Conservation (phyloP, 2,797 vertebrate species). For the Pseudotriccus pelzelni region DNA sequence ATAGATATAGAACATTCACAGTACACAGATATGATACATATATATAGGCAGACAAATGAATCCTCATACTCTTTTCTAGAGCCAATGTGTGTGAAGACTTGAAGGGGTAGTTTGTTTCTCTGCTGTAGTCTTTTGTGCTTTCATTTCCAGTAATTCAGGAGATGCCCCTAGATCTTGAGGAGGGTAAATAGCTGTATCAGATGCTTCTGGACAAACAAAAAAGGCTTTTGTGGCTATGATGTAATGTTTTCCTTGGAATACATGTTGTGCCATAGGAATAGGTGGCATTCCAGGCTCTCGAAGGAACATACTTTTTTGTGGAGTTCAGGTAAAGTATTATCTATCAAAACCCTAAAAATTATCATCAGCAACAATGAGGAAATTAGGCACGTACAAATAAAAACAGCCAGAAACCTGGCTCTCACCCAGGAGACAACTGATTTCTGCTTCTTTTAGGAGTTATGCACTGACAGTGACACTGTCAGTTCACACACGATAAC, state of each 20-base stretch:
- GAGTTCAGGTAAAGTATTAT: not conserved
- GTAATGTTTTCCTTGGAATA: constrained; percentile 16
- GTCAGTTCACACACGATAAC: not conserved
- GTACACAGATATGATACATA: not conserved
- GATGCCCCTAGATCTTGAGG: not conserved
- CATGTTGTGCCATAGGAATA: not conserved
- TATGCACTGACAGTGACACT: not conserved
- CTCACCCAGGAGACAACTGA: not conserved
- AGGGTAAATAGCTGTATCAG: not conserved
- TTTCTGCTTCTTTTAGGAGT: not conserved
- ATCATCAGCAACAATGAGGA: not conserved
- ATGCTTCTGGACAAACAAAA: not conserved
- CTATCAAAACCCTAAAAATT: not conserved
- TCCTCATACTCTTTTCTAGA: not conserved
- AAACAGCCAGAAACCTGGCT: not conserved
- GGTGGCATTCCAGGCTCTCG: not conserved
- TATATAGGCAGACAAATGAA: not conserved
- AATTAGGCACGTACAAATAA: not conserved
- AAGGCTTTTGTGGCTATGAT: not conserved
- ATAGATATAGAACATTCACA: not conserved
- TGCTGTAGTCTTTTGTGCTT: not conserved
- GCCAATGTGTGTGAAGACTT: not conserved
- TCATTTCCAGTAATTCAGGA: not conserved
- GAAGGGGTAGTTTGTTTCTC: not conserved
- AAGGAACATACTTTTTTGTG: not conserved